Evolutionary conservation across 2,888 invertebrate species (phyloP).

Genomic region (Troides aeacus): DNA sequence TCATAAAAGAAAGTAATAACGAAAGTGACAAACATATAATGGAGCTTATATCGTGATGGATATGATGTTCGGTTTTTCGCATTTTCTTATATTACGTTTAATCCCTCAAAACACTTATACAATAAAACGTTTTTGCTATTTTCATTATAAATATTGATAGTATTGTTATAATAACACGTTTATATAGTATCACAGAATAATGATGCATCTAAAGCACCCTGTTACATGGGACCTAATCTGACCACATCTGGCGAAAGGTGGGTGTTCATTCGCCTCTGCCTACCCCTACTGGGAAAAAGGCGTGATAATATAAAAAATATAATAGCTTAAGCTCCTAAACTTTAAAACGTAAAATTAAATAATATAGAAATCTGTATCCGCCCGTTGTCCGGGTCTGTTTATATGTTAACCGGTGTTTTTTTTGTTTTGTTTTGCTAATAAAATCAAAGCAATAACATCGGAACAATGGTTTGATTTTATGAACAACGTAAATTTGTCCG

Average conservation of each 20-base stretch:
- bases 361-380: neutral
- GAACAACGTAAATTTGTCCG: slow-evolving; percentile 31
- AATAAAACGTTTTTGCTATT: too few relatives aligned
- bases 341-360: too few relatives aligned
- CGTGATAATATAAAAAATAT: too few relatives aligned
- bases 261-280: too few relatives aligned
- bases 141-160: neutral
- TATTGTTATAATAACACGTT: too few relatives aligned
- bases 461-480: slow-evolving; percentile 24
- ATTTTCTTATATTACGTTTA: neutral
- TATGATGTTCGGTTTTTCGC: slow-evolving; percentile 2
- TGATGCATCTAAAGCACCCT: too few relatives aligned
- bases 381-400: neutral
- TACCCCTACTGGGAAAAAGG: too few relatives aligned
- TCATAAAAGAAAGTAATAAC: slow-evolving; percentile 14
- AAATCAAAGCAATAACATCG: slow-evolving; percentile 21
- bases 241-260: too few relatives aligned
- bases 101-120: neutral
- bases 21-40: slow-evolving; percentile 19
- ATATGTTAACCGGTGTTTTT: neutral
- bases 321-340: too few relatives aligned
- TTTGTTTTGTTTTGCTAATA: neutral
- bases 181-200: too few relatives aligned
- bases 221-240: too few relatives aligned
- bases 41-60: slow-evolving; percentile 20